Conservation (phyloP, 2,113 vertebrate species). For the Leuciscus idus region DNA sequence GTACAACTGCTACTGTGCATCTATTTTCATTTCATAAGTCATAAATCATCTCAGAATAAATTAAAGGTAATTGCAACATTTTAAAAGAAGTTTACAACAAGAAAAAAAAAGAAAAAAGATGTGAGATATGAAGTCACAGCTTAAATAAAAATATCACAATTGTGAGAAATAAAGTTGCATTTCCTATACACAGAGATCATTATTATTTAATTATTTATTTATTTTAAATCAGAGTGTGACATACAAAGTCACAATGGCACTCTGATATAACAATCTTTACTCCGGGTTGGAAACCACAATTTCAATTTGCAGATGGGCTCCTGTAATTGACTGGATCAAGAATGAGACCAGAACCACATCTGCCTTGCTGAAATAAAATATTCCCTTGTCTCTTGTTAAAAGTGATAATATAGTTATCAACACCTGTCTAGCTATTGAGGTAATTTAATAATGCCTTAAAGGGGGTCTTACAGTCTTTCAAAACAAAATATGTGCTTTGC, state of each 20-base stretch:
- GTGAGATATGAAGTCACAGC: background rate
- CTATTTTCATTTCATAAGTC: background rate
- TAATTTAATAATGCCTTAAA: conserved; percentile 37
- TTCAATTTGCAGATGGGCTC: conserved; percentile 32
- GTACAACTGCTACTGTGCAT: background rate
- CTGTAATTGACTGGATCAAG: conserved; percentile 48
- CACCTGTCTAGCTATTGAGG: conserved; percentile 43
- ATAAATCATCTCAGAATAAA: background rate
- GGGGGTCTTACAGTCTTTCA: background rate
- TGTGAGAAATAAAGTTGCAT: no score
- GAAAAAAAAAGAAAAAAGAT: background rate
- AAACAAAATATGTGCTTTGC: conserved; percentile 9
- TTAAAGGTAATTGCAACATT: background rate
- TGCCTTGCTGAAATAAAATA: conserved; percentile 30
- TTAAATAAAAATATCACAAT: no score
- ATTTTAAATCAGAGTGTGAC: background rate
- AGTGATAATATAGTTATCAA: conserved; percentile 39
- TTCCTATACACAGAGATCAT: background rate
- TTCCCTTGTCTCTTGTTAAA: conserved; percentile 46
- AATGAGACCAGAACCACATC: conserved; percentile 40
- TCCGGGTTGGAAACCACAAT: background rate
- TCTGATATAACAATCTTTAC: background rate
- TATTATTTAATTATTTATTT: no score
- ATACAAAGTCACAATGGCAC: background rate
- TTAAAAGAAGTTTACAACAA: background rate